These are phyloP conservation scores for Indicator maculatus DNA, from an alignment of 2,113 vertebrate species.

Conservation along the genomic window DNA sequence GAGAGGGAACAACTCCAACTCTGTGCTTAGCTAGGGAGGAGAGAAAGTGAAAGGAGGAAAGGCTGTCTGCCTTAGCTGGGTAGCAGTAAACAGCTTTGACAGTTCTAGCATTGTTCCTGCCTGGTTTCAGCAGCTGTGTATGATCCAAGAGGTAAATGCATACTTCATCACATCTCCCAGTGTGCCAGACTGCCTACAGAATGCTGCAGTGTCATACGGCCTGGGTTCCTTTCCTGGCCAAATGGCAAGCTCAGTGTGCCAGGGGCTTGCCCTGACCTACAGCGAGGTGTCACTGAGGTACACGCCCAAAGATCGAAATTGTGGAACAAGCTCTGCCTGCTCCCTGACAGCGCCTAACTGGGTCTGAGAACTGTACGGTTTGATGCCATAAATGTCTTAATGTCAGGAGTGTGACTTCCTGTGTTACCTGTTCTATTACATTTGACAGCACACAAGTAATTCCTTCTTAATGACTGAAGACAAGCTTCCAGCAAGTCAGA, in stretches of 20 bases:
- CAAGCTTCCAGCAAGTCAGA: background rate
- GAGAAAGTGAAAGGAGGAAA: background rate
- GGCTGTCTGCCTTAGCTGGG: background rate
- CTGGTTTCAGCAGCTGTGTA: background rate
- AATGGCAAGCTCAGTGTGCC: background rate
- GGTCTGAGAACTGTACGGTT: background rate
- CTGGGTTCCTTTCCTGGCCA: background rate
- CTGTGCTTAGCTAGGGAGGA: background rate
- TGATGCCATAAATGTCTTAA: background rate
- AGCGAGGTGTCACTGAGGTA: background rate
- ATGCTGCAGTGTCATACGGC: fast-evolving
- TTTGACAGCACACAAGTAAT: background rate
- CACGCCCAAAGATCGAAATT: background rate
- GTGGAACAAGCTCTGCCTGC: background rate
- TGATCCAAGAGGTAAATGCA: background rate
- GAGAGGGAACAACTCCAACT: background rate
- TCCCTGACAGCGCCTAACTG: background rate
- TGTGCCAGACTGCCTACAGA: background rate
- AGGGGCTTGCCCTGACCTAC: background rate
- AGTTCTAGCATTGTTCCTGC: background rate
- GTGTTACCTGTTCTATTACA: fast-evolving
- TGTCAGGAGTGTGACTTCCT: background rate
- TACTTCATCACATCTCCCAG: background rate
- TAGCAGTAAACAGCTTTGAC: background rate
- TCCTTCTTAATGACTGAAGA: background rate